Evolutionary conservation across 2,888 invertebrate genomes (phyloP).

Genomic region (Cephus runcator): DNA sequence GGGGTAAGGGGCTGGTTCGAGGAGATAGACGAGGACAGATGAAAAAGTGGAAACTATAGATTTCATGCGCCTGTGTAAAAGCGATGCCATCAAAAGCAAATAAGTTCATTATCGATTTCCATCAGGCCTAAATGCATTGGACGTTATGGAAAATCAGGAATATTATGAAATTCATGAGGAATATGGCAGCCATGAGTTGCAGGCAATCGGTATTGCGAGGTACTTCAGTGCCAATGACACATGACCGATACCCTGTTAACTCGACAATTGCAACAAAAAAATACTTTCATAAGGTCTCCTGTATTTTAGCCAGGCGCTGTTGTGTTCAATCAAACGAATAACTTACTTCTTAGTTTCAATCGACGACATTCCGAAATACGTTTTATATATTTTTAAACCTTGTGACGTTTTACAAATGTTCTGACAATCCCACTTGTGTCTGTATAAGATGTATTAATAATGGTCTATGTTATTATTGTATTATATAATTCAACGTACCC

Average conservation of each 20-base stretch:
- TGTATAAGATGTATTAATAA: too few relatives aligned
- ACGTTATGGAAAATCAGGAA: background rate
- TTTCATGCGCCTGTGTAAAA: background rate
- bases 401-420: background rate
- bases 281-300: background rate
- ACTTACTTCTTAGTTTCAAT: background rate
- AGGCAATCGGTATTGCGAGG: slow-evolving; percentile 40
- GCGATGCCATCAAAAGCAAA: background rate
- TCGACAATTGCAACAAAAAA: background rate
- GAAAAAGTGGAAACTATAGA: background rate
- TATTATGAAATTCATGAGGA: background rate
- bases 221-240: slow-evolving; percentile 43
- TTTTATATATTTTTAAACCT: background rate
- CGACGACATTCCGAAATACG: background rate
- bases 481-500: too few relatives aligned
- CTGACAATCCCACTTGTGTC: background rate
- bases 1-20: too few relatives aligned
- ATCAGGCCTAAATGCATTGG: background rate
- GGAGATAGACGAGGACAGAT: background rate
- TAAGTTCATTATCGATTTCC: background rate
- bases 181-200: slow-evolving; percentile 32
- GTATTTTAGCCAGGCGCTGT: background rate
- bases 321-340: background rate
- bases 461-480: too few relatives aligned
- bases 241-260: slow-evolving; percentile 17